Evolutionary conservation across 1,140 invertebrate genomes (phyloP), one percentile per base, ranked within the genome.

Genomic region (Trichoplusia ni): DNA sequence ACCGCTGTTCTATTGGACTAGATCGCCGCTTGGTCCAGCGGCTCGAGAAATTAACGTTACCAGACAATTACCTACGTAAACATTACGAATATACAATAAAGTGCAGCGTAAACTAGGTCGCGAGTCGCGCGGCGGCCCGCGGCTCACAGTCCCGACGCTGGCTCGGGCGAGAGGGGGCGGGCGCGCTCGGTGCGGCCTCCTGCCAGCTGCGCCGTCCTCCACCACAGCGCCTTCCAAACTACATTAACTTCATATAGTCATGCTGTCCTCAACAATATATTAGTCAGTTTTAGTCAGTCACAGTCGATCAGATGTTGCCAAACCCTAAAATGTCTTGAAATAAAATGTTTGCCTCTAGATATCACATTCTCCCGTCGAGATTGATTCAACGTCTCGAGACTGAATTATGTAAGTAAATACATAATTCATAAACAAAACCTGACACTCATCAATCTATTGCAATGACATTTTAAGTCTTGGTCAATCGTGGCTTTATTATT

Each of bases 1-100:
- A 84, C 78, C 75, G 78, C 78, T 86, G 80, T 76, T 71, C 84
- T 89, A 83, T 84, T 84, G 84, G 84, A 88, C 85, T 87, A 82
- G 78, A 63, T 73, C 62, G 64, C 64, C 67, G 73, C 69, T 73
- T 44, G 66, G 65, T 65, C 64, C 56, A 70, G 73, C 82, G 73
- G 75, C 58, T 25, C 42, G 64, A 77, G 68, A 75, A 69, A 79
- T 42, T 75, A 81, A 80, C 64, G 71, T 71, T 81, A 82, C 75
- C 83, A 81, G 84, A 86, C 82, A 82, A 77, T 83, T 82, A 87
- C 69, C 81, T 89, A 89, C 74, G 49, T 58, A 77, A 73, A 79
- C 64, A 73, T 74, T 78, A 85, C 64, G 73, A 64, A 77, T 56
- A 77, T 71, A 71, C 46, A 73, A 38, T 31, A 66, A 71, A 78